Evolutionary conservation across 2,797 vertebrate genomes (phyloP), one percentile per base, ranked within the genome.

Genomic region (Chromis chromis): DNA sequence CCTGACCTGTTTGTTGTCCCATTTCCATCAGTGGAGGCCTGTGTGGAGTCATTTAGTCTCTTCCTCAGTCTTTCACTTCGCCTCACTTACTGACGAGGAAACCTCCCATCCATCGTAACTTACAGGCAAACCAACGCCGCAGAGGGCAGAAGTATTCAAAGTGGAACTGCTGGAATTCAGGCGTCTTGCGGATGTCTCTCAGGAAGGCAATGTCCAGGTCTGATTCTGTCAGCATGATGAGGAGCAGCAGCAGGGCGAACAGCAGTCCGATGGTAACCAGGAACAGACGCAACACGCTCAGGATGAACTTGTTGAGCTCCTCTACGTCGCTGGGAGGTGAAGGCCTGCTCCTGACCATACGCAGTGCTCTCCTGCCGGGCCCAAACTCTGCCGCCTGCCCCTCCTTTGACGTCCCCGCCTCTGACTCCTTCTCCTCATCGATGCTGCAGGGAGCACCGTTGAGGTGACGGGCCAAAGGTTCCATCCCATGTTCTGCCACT

Each of bases 131-230:
- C 97, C 97, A 98, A 94, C 96, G 96, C 94, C 97, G 96, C 93
- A 98, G 95, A 78, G 97, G 97, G 94, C 97, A 99, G 95, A 99
- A 99, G 93, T 98, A 99, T 91, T 98, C 96, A 91, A 97, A 96
- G 94, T 99, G 98, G 92, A 99, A 98, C 88, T 99, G 97, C 94
- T 99, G 96, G 91, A 99, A 99, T 91, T 99, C 97, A 0, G 98
- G 97, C 27, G 97, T 99, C 92, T 97, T 96, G 82, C 98, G 96
- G 90, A 99, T 99, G 95, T 99, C 97, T 27, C 96, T 96, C 92
- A 99, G 95, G 95, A 99, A 98, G 90, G 97, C 96, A 86, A 98
- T 93, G 93, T 99, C 98, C 94, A 99, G 95, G 92, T 99, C 96
- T 61, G 98, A 99, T 93, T 99, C 98, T 13, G 97, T 98, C 86